Base-by-base conservation (phyloP, 2,113 vertebrate species). In the Atherinomorus stipes region DNA sequence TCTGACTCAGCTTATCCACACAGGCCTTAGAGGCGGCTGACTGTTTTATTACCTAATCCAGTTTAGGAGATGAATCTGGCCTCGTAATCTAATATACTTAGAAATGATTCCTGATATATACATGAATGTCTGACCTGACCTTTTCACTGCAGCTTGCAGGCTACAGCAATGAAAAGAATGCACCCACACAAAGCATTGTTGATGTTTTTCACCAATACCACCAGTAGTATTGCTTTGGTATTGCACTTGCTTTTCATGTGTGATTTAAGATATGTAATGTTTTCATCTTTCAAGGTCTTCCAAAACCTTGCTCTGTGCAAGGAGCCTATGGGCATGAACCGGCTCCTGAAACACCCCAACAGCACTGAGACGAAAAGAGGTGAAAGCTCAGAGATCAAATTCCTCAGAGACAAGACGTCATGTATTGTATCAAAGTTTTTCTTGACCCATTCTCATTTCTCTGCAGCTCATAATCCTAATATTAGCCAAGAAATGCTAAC, bases 41-140 rank as follows among this genome's bases (percentile, higher is more conserved):
- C 65, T 84, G 85, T 86, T 91, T 92, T 90, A 93, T 91, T 86
- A 90, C 81, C 86, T 93, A 93, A 93, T 93, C 90, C 88, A 91
- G 91, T 93, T 94, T 92, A 84, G 90, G 80, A 88, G 81, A 91
- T 90, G 85, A 92, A 90, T 88, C 84, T 67, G 59, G 52, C 31
- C 62, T 84, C 16, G 18, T 93, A 93, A 94, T 92, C 87, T 90
- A 90, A 93, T 93, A 83, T 86, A 83, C 84, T 75, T 80, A 84
- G 81, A 85, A 91, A 92, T 86, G 78, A 89, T 88, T 85, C 73
- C 78, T 52, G 75, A 74, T 67, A 58, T 71, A 85, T 77, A 91
- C 89, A 91, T 37, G 71, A 90, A 81, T 84, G 78, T 71, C 76
- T 85, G 85, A 89, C 88, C 78, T 89, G 70, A 83, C 77, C 81